Evolutionary conservation across 2,797 vertebrate species (phyloP), one percentile per base, ranked within the genome.

Genomic region (Adelosebastes latens): DNA sequence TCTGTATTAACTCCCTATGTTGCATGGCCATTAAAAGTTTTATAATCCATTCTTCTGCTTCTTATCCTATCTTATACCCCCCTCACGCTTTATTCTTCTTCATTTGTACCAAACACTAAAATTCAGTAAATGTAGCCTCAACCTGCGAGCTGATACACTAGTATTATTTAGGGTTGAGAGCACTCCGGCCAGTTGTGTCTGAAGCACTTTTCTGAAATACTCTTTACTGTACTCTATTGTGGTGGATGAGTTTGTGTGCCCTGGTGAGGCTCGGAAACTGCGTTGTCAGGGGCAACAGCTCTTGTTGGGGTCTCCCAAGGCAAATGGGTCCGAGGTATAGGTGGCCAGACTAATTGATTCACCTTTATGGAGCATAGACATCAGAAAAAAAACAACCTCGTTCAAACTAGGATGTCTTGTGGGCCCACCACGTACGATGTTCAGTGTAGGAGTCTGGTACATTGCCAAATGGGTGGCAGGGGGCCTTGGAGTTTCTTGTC

Each of bases 1-100:
- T n/a, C 34, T 18, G 10, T n/a, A 55, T 84, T 84, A 59, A 59
- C 55, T 63, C 42, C 5, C 49, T 31, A 11, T 61, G 59, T 58
- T 70, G 52, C 34, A 61, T 67, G 59, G 53, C 34, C 60, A 39
- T 82, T 84, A 56, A 67, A 80, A 49, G 29, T 83, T 61, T 66
- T 75, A 82, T 63, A 72, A 75, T 60, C 46, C 63, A 58, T 65
- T 25, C 4, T 65, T 72, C 66, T 71, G 27, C 22, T 56, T 32
- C 36, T 67, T 14, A 56, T 77, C 64, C 53, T 29, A 29, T 27
- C 20, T 13, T 70, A 8, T 60, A 55, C 7, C 36, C n/a, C 5
- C 36, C 22, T 24, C 52, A 55, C 16, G n/a, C 36, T 84, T 67
- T 59, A 75, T 75, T 79, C 6, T 8, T 81, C 39, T n/a, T 10